Conservation (phyloP, 2,888 invertebrate species). For the Chirona hameri region DNA sequence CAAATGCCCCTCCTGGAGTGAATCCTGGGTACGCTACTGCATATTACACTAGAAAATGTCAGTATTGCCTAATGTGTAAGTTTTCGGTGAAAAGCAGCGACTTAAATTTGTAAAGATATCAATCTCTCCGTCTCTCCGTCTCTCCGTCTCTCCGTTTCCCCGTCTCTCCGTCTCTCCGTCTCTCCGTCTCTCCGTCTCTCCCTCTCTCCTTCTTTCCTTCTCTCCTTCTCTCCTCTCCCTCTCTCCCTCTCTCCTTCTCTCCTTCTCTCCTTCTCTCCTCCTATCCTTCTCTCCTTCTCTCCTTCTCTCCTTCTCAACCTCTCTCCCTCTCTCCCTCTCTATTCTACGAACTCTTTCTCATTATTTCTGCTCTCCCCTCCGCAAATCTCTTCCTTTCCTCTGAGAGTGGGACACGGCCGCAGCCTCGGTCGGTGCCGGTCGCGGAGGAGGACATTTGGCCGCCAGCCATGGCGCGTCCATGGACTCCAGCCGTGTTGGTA, state of each 20-base stretch:
- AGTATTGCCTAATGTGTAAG: neutral
- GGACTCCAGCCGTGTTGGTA: too few species aligned
- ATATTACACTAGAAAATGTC: too few species aligned
- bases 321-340: neutral
- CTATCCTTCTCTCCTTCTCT: neutral
- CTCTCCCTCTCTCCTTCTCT: neutral
- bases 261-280: neutral
- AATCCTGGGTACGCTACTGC: too few species aligned
- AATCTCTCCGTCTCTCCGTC: conserved; percentile 32
- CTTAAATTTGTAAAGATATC: neutral
- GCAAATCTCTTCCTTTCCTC: neutral
- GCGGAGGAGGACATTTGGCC: too few species aligned
- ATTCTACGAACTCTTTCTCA: neutral
- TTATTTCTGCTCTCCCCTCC: neutral
- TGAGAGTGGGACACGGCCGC: neutral
- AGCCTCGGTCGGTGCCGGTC: too few species aligned
- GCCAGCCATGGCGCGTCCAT: too few species aligned
- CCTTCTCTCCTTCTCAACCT: neutral
- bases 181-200: conserved; percentile 5
- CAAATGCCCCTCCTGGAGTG: too few species aligned
- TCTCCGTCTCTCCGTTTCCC: conserved; percentile 32
- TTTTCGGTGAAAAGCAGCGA: too few species aligned
- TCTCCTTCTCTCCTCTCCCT: neutral
- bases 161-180: conserved; percentile 30
- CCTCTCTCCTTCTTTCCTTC: neutral